phyloP scores from a whole-genome alignment of 2,797 vertebrate genomes.

The Cichlasoma orientale region DNA sequence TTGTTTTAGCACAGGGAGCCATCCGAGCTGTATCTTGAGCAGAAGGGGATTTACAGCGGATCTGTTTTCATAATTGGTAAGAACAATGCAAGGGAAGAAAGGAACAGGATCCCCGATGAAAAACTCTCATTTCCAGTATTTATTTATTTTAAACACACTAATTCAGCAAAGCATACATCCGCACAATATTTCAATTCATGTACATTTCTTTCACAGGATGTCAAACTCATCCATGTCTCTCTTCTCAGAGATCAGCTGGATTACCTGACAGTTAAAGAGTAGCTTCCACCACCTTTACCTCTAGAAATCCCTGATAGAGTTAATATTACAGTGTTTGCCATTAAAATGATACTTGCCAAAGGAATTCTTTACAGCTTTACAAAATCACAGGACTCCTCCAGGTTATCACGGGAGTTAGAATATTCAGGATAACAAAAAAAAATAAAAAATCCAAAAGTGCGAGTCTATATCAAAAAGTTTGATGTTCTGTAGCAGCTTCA shows the following conservation, averaged over 20 bases:
- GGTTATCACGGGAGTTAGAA: constrained; percentile 43
- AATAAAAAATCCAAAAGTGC: constrained; percentile 60
- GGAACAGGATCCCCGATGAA: background rate
- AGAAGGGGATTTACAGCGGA: background rate
- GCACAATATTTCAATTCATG: constrained; percentile 20
- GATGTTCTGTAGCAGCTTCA: constrained; percentile 48
- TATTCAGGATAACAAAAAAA: constrained; percentile 58
- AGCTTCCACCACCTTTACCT: constrained; percentile 6
- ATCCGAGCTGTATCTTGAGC: background rate
- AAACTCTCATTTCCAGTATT: constrained; percentile 41
- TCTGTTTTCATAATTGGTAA: background rate
- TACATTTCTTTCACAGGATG: constrained; percentile 36
- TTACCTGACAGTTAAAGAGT: constrained; percentile 26
- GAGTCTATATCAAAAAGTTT: constrained; percentile 61
- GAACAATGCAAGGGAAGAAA: background rate
- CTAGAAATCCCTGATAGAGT: constrained; percentile 63
- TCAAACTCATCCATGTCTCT: constrained; percentile 26
- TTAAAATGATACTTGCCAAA: constrained; percentile 54
- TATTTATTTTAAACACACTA: constrained; percentile 60
- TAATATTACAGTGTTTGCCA: constrained; percentile 57
- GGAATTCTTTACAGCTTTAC: constrained; percentile 38
- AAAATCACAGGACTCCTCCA: constrained; percentile 68
- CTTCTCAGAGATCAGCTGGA: background rate
- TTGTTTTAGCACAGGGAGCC: constrained; percentile 23
- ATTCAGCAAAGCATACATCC: constrained; percentile 44